A percentile compares a stretch with the other conserved stretches of the same genome.
These are phyloP conservation scores for Aurelia aurita DNA, from an alignment of 30 jellyfish, hydroid and myxozoan species.

Conservation along the genomic window DNA sequence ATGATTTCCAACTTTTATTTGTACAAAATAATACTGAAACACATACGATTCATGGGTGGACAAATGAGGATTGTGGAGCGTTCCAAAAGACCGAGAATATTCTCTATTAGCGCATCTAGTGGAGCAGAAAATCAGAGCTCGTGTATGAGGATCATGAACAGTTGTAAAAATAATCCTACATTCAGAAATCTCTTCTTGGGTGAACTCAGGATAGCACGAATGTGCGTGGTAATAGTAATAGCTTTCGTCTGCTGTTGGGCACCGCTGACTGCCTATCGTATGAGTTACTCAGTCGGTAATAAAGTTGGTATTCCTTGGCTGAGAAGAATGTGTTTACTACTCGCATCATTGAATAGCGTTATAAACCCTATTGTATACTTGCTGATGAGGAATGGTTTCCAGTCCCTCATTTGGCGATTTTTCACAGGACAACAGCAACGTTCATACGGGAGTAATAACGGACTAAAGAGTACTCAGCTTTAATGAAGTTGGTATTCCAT, in stretches of 20 bases:
- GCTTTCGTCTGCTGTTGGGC: conserved; percentile 39
- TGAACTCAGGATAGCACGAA: conserved; percentile 53
- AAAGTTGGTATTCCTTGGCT: conserved; percentile 51
- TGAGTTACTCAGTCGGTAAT: conserved; percentile 46
- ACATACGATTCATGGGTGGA: neutral
- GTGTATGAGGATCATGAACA: neutral
- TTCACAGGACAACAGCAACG: conserved; percentile 2
- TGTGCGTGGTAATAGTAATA: conserved; percentile 45
- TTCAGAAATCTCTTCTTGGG: neutral
- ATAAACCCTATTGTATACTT: conserved; percentile 52
- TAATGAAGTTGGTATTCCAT: conserved; percentile 25
- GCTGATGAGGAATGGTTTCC: conserved; percentile 40
- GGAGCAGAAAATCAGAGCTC: neutral
- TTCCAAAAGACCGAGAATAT: neutral
- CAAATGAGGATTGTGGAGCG: neutral
- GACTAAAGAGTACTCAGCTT: too few relatives aligned
- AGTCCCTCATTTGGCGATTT: conserved; percentile 34
- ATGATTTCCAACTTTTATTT: conserved; percentile 22
- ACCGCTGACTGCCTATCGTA: conserved; percentile 39
- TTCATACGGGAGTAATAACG: too few relatives aligned
- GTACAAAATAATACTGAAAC: conserved; percentile 8
- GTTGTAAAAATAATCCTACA: neutral
- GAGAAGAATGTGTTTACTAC: conserved; percentile 29
- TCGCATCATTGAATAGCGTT: conserved; percentile 45
- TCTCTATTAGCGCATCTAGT: neutral